These are phyloP conservation scores for Sanderia malayensis DNA, from an alignment of 30 jellyfish, hydroid and myxozoan genomes.

Conservation along the genomic window DNA sequence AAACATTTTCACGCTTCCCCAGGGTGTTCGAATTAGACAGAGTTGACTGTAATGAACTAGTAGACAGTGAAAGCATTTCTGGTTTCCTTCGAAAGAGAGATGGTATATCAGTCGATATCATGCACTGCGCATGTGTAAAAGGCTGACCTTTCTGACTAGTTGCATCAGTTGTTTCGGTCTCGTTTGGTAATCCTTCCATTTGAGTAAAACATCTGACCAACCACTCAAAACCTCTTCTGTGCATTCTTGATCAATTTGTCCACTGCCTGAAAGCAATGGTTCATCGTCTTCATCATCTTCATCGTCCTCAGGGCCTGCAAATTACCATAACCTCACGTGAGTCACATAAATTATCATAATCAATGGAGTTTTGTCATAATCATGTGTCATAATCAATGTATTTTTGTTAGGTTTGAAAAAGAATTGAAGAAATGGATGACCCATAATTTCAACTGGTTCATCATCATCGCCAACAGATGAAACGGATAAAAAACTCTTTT, in stretches of 20 bases:
- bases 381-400: no score
- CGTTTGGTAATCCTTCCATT: slow-evolving; percentile 81
- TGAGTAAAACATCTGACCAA: slow-evolving; percentile 63
- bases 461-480: slow-evolving; percentile 51
- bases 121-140: no score
- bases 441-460: slow-evolving; percentile 70
- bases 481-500: slow-evolving; percentile 42
- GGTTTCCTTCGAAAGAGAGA: no score
- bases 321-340: no score
- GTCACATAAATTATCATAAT: no score
- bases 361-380: no score
- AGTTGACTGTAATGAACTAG: no score
- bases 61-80: no score
- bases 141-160: slow-evolving; percentile 71
- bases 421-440: neutral
- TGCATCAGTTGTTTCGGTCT: slow-evolving; percentile 80
- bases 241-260: slow-evolving; percentile 59
- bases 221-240: slow-evolving; percentile 66
- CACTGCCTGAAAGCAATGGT: slow-evolving; percentile 90
- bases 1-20: no score
- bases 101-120: no score
- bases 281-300: slow-evolving; percentile 92
- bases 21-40: no score
- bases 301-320: slow-evolving; percentile 68
- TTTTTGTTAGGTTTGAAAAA: no score